Evolutionary conservation across 2,113 vertebrate species (phyloP).

Genomic region (Gymnorhina tibicen): DNA sequence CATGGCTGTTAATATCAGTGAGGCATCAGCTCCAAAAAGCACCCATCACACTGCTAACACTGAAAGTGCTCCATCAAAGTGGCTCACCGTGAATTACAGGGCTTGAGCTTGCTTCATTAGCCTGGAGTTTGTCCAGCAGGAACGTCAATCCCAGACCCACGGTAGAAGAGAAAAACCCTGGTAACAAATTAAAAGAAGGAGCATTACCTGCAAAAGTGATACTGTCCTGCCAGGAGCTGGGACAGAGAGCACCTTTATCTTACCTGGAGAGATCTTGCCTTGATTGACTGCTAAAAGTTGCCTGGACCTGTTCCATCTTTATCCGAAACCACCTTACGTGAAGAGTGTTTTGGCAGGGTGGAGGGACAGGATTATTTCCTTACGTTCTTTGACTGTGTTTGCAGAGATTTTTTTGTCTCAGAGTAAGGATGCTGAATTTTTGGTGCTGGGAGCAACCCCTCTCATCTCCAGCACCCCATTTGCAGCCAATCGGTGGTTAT

Average conservation of each 20-base stretch:
- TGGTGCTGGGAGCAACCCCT: neutral
- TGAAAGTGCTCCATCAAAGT: slow-evolving; percentile 41
- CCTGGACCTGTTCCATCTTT: neutral
- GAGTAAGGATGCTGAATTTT: neutral
- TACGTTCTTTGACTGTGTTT: neutral
- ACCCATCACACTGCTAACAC: slow-evolving; percentile 49
- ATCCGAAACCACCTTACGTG: neutral
- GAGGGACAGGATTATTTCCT: neutral
- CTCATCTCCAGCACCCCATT: neutral
- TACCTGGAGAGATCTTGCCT: neutral
- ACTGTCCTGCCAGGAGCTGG: neutral
- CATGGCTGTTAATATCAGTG: slow-evolving; percentile 40
- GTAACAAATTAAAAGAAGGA: neutral
- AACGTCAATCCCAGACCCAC: neutral
- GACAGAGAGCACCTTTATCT: neutral
- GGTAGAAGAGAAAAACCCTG: neutral
- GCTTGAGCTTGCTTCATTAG: slow-evolving; percentile 28
- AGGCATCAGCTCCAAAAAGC: slow-evolving; percentile 50
- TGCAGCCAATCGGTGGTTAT: slow-evolving; percentile 35
- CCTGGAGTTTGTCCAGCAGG: slow-evolving; percentile 42
- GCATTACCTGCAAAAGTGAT: neutral
- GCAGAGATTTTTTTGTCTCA: neutral
- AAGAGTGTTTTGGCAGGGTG: neutral
- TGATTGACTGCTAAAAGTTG: neutral
- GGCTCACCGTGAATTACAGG: neutral